phyloP scores from a whole-genome alignment of 2,888 invertebrate genomes.

The Adelphocoris suturalis region DNA sequence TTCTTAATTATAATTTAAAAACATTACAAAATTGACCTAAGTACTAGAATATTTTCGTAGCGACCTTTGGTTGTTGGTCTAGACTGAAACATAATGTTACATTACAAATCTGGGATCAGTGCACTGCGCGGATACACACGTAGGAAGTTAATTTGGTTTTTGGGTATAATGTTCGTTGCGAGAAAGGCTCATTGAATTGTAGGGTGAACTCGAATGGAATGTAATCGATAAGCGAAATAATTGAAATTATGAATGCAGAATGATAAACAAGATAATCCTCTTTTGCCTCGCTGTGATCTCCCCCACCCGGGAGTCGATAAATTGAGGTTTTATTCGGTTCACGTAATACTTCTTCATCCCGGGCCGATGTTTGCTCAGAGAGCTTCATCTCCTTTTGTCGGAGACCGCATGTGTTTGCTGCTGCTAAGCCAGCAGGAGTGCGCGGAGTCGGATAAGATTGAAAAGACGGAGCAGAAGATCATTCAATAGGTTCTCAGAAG shows the following conservation, averaged over 20 bases:
- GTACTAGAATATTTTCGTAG: too few relatives aligned
- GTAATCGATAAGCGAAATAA: background rate
- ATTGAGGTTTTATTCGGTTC: conserved; percentile 45
- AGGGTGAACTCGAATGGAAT: background rate
- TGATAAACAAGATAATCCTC: conserved; percentile 55
- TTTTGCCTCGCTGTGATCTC: background rate
- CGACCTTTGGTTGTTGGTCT: too few relatives aligned
- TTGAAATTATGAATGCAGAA: conserved; percentile 53
- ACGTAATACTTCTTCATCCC: conserved; percentile 31
- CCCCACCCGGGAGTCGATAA: background rate
- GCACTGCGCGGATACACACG: too few relatives aligned
- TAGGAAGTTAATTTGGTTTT: too few relatives aligned
- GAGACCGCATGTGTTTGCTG: conserved; percentile 23
- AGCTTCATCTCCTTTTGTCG: conserved; percentile 47
- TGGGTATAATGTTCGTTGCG: too few relatives aligned
- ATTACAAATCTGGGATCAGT: too few relatives aligned
- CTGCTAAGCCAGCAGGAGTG: conserved; percentile 14
- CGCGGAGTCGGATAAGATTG: conserved; percentile 33
- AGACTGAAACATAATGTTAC: too few relatives aligned
- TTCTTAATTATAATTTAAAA: too few relatives aligned
- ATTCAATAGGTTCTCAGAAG: conserved; percentile 22
- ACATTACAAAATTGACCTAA: too few relatives aligned
- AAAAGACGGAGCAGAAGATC: conserved; percentile 24
- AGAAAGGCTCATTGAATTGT: too few relatives aligned
- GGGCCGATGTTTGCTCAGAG: conserved; percentile 20